These are phyloP conservation scores for Ichneumoninae sp. DNA, from an alignment of 2,888 invertebrate species.

Conservation along the genomic window DNA sequence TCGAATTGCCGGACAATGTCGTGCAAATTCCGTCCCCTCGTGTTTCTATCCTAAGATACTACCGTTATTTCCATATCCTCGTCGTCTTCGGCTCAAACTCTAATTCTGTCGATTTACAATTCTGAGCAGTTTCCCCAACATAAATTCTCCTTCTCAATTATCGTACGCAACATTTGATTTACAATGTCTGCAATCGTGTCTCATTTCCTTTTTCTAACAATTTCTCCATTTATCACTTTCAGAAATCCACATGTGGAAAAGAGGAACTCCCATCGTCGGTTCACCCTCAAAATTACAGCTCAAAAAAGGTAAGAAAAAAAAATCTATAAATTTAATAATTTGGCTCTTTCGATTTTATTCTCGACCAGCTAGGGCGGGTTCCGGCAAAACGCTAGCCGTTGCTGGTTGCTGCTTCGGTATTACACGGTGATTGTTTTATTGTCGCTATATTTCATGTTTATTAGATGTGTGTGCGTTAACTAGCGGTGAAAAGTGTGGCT, in stretches of 20 bases:
- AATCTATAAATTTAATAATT: slow-evolving; percentile 28
- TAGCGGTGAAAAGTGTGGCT: slow-evolving; percentile 75
- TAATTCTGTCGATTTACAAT: background rate
- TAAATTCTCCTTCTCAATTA: background rate
- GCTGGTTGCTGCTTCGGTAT: slow-evolving; percentile 64
- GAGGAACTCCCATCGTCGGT: slow-evolving; percentile 74
- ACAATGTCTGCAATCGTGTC: background rate
- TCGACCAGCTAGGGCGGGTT: slow-evolving; percentile 15
- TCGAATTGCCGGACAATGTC: slow-evolving; percentile 67
- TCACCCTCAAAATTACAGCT: slow-evolving; percentile 70
- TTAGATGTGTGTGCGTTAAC: slow-evolving; percentile 76
- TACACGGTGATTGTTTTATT: slow-evolving; percentile 74
- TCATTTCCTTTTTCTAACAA: background rate
- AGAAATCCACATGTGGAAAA: slow-evolving; percentile 81
- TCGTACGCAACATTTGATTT: background rate
- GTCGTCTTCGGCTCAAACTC: background rate
- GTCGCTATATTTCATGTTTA: slow-evolving; percentile 77
- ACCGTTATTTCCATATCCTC: slow-evolving; percentile 32
- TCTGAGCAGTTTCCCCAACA: background rate
- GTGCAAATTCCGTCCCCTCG: slow-evolving; percentile 62
- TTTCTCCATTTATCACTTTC: slow-evolving; percentile 59
- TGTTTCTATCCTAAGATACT: slow-evolving; percentile 44
- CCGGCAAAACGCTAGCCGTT: slow-evolving; percentile 42
- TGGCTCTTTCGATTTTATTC: slow-evolving; percentile 2
- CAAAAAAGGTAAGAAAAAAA: slow-evolving; percentile 71